Evolutionary conservation across 2,113 vertebrate genomes (phyloP), one percentile per base, ranked within the genome.

Genomic region (Gorilla gorilla): DNA sequence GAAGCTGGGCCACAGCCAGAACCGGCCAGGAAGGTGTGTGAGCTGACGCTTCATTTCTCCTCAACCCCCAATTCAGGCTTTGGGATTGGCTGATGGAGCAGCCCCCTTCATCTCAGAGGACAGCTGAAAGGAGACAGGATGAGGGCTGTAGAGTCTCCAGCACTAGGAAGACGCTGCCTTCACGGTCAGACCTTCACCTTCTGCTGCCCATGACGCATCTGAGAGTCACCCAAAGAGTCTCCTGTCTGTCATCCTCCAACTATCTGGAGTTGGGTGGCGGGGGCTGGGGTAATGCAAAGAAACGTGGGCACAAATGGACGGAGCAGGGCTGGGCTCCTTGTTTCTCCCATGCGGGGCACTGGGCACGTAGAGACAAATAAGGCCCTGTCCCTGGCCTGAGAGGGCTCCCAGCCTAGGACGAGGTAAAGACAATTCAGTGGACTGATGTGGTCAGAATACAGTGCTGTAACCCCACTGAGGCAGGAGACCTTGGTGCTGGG

Each of bases 221-320:
- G 38, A 96, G 96, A 73, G 92, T 94, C 93, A 35, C 82, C 68
- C 40, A 30, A 18, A 68, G 96, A 93, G 97, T 96, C 97, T n/a
- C 72, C 88, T 80, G 90, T 96, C 97, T 64, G 13, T 97, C 97
- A 95, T 76, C 76, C 72, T 50, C 43, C 48, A 7, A 66, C 40
- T 76, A 50, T 66, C 93, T 80, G n/a, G 75, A 88, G 45, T 3
- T 3, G 73, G 6, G 11, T 20, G 52, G 9, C 8, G 61, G 11
- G 61, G 55, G 16, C 40, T 52, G 52, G 59, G 30, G 9, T 22
- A 32, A 64, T 40, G 23, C 20, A 70, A n/a, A 92, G 81, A 48
- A 92, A 59, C 93, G 23, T 32, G 38, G 20, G 6, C 8, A 8
- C 3, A 3, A 40, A 35, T 30, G 25, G n/a, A 72, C 48, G 57